Base-by-base conservation (phyloP, 2,113 vertebrate genomes). In the Fukomys damarensis region DNA sequence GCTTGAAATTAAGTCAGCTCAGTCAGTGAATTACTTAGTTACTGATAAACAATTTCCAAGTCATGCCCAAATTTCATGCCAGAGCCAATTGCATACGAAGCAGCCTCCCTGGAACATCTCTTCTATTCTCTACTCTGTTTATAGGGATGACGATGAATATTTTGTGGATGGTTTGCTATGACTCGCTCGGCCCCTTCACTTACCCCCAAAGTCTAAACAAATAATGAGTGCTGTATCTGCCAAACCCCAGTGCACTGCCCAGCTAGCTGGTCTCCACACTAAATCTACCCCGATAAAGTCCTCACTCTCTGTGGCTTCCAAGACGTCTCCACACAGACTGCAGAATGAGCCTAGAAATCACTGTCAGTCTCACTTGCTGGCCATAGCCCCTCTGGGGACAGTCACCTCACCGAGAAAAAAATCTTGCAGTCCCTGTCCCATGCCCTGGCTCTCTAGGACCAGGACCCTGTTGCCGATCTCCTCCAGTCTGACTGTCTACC, bases 261-360 rank as follows among this genome's bases (percentile, higher is more conserved):
- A 17, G 58, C 0, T 16, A 17, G 58, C 0, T 16, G 2, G 1
- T 20, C 13, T 11, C 7, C 7, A 30, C 35, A 43, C 13, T 9
- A 10, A 19, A 56, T 52, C 2, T 82, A 22, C 22, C 28, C 6
- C 30, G 16, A 17, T 59, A 11, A 22, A 66, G 35, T n/a, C 61
- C 56, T 46, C 30, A 0, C 4, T 28, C 19, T 46, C 56, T 10
- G 4, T 2, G 58, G 12, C 46, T 82, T 24, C 20, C 1, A 35
- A 13, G 19, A 4, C 16, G 52, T 46, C 0, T 77, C 26, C 17
- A 41, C 3, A 2, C 10, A 49, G 52, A 14, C 54, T 30, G 32
- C 59, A 76, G 52, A 58, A n/a, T 2, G 7, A 63, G 30, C 5
- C 7, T 8, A 3, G 52, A 83, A 49, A 16, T 46, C 9, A 8